Evolutionary conservation across 2,113 vertebrate genomes (phyloP).

Genomic region (Sakesphorus luctuosus): DNA sequence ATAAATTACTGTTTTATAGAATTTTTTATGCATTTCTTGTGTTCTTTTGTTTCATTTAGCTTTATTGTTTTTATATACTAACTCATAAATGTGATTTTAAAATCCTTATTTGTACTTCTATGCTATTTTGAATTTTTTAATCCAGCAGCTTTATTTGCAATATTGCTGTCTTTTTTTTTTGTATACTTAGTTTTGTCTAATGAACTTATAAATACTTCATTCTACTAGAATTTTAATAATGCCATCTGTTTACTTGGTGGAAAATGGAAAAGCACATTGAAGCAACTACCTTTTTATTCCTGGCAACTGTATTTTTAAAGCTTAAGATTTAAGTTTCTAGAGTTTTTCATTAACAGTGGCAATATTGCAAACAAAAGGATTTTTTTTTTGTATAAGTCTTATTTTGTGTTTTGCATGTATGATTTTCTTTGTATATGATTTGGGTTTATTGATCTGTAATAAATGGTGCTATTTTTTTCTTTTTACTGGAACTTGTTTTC

Average conservation of each 20-base stretch:
- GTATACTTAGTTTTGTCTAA: conserved; percentile 41
- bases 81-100: conserved; percentile 3
- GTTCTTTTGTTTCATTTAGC: conserved; percentile 1
- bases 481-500: background rate
- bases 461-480: background rate
- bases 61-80: background rate
- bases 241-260: conserved; percentile 45
- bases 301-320: conserved; percentile 36
- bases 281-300: background rate
- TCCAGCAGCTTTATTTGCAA: conserved; percentile 26
- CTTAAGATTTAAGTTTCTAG: background rate
- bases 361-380: background rate
- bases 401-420: background rate
- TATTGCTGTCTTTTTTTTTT: conserved; percentile 6
- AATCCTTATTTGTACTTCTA: background rate
- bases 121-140: conserved; percentile 37
- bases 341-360: background rate
- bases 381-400: background rate
- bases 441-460: background rate
- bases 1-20: background rate
- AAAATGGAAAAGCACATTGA: background rate
- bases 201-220: conserved; percentile 65
- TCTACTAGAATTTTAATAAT: conserved; percentile 67
- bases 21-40: background rate
- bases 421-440: background rate